Base-by-base conservation (phyloP, 2,888 invertebrate species). In the Sinotaia quadrata region DNA sequence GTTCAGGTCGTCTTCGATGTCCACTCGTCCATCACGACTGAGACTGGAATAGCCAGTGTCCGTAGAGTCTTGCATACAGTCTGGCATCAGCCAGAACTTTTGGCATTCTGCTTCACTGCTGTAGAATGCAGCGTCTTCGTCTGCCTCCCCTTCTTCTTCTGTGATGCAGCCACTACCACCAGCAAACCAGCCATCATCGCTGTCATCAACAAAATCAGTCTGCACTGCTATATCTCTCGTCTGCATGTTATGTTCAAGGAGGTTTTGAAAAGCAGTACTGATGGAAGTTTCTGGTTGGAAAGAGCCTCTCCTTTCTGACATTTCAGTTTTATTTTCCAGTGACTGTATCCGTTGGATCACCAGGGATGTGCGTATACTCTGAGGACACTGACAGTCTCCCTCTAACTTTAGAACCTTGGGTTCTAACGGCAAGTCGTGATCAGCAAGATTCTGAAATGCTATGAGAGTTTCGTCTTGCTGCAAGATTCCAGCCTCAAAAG, bases 31-130 rank as follows among this genome's bases (percentile, higher is more conserved):
- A 54, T 83, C 83, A 34, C 78, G 72, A 12, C 78, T 75, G 34
- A 79, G 71, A 60, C 84, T 84, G 7, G 80, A 80, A 67, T 84
- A 84, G 2, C 84, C 84, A 3, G 84, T 83, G 70, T 84, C 84
- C 18, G 80, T 79, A 0, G 82, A 82, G 57, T 79, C 81, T 60
- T 82, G 81, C 80, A 84, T 81, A 60, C 76, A 74, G 44, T 74
- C 76, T 0, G 72, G 62, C 27, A 69, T 61, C 10, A 63, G 21
- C 63, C 68, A 33, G 59, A 71, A 51, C 66, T 68, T 34, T 31
- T 49, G 24, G 34, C 51, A 41, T 29, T 66, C 66, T 15, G 49
- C 49, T 36, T 47, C 51, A 15, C 24, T 18, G 60, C 18, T 69
- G 54, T 52, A 27, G 41, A 4, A n/a, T 52, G 21, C n/a, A 47